A percentile compares a stretch with the other conserved stretches of the same genome.
phyloP scores from a whole-genome alignment of 1,140 invertebrate genomes.

The Trichonephila clavata region DNA sequence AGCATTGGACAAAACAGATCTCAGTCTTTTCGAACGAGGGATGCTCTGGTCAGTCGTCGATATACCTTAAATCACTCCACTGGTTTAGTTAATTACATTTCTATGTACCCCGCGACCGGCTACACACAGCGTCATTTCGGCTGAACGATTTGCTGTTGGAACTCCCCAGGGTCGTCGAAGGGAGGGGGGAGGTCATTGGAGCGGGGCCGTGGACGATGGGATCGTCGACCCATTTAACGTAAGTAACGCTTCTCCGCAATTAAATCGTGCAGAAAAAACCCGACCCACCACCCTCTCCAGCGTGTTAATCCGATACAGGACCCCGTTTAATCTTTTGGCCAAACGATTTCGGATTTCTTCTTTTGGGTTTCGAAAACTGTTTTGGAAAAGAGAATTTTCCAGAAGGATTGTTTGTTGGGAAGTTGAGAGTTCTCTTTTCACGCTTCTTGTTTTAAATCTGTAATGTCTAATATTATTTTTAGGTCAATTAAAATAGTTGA shows the following conservation, averaged over 20 bases:
- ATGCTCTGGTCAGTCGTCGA: not conserved
- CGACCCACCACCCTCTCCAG: not conserved
- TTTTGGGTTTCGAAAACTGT: not conserved
- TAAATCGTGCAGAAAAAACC: slow-evolving; percentile 18
- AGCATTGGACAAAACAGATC: not conserved
- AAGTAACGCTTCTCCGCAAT: slow-evolving; percentile 34
- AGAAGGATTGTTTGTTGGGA: not conserved
- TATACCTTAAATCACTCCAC: not conserved
- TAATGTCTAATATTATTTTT: no score
- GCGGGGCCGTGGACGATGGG: slow-evolving; percentile 3
- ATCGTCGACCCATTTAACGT: slow-evolving; percentile 30
- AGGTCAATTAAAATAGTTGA: no score
- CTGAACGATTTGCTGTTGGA: slow-evolving; percentile 13
- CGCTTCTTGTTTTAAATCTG: no score
- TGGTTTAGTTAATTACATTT: slow-evolving; percentile 35
- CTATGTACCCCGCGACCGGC: not conserved
- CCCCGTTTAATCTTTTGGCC: not conserved
- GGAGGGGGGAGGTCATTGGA: not conserved
- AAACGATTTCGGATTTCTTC: not conserved
- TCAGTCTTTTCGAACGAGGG: not conserved
- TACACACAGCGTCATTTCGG: not conserved
- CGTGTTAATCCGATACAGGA: slow-evolving; percentile 15
- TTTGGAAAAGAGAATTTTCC: not conserved
- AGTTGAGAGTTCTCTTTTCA: no score
- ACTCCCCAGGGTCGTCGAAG: not conserved